Evolutionary conservation across 2,113 vertebrate species (phyloP).

Genomic region (Mystacornis crossleyi): DNA sequence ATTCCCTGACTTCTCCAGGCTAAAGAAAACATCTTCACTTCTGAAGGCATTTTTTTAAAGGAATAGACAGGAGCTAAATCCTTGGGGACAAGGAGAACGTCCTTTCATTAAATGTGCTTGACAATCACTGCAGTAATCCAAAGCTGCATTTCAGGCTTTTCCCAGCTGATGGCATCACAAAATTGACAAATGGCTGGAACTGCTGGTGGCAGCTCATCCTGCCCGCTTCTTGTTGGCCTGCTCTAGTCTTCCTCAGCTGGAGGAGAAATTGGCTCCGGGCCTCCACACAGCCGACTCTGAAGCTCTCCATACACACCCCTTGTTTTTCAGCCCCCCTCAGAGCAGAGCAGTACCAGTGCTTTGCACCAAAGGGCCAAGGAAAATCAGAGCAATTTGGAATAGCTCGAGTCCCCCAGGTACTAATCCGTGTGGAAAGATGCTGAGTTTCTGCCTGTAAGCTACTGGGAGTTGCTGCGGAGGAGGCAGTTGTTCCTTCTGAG

Average conservation of each 20-base stretch:
- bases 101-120: background rate
- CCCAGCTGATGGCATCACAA: slow-evolving; percentile 73
- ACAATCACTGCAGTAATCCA: background rate
- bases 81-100: background rate
- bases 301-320: background rate
- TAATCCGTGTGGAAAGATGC: background rate
- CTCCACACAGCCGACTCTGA: background rate
- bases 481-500: background rate
- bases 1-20: background rate
- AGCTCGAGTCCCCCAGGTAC: background rate
- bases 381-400: background rate
- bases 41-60: background rate
- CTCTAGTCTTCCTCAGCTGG: background rate
- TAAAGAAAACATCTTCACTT: background rate
- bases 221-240: background rate
- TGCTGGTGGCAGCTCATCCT: background rate
- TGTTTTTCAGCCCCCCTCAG: background rate
- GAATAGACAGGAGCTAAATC: background rate
- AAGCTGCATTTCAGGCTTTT: slow-evolving; percentile 9
- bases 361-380: background rate
- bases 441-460: background rate
- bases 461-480: background rate
- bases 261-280: background rate
- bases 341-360: background rate
- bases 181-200: background rate